Evolutionary conservation across 2,113 vertebrate species (phyloP), one percentile per base, ranked within the genome.

Genomic region (Cacatua alba): DNA sequence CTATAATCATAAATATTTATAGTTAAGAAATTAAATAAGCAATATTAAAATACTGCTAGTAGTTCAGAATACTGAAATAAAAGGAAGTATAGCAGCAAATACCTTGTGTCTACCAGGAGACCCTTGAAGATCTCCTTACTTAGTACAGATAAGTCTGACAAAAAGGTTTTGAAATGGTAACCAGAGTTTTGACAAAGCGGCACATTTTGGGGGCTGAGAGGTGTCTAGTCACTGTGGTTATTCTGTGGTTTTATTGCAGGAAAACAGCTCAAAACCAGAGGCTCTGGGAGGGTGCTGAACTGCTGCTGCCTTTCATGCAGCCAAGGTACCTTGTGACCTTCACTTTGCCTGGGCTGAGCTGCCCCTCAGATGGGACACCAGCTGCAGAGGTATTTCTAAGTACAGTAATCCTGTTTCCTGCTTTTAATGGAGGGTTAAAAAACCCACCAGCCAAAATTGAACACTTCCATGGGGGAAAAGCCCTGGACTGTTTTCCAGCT

Each of bases 341-440:
- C 2, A 3, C 17, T 65, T 23, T 1, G 35, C 17, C 29, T 0
- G 2, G 49, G 16, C 35, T 20, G 31, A 24, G 67, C 57, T 10
- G 13, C 19, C 23, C 8, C 41, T 28, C 0, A 0, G 2, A 2
- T 1, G 8, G 39, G 33, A 33, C n/a, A 6, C 17, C 49, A 20
- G 35, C 46, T n/a, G 28, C 35, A 21, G 29, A 11, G 77, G 13
- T 3, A 4, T 4, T 57, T n/a, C 24, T 29, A 46, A 9, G 19
- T 2, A 2, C 28, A 16, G 17, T 1, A 11, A 1, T 21, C 20
- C 33, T 16, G 4, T 6, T 43, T 55, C 15, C 29, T 70, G 28
- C 39, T 18, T 13, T 33, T 5, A 11, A 2, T 2, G 26, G 28
- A 33, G 35, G 19, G 35, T 44, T 20, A 20, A 2, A 3, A 2